Conservation (phyloP, 2,888 invertebrate genomes). For the Allacma fusca region DNA sequence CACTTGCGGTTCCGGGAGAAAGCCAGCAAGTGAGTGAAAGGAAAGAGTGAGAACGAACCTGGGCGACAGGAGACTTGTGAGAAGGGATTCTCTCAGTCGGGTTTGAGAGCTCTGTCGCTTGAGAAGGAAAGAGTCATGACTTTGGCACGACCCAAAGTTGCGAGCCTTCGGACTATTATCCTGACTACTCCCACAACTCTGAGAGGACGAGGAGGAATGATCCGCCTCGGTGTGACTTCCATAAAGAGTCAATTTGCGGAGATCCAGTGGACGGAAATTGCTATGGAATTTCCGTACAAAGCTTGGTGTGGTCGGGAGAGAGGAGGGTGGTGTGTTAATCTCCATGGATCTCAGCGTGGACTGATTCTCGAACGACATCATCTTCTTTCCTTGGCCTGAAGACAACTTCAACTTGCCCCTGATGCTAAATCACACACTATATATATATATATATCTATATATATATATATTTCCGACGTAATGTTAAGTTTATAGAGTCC, state of each 20-base stretch:
- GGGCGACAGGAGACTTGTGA: constrained; percentile 58
- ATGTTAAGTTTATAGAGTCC: too few relatives aligned
- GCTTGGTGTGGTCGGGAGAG: constrained; percentile 56
- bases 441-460: too few relatives aligned
- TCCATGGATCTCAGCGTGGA: constrained; percentile 49
- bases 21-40: too few relatives aligned
- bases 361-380: constrained; percentile 58
- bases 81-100: constrained; percentile 57
- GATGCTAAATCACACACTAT: too few relatives aligned
- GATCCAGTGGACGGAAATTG: constrained; percentile 59
- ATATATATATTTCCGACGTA: too few relatives aligned
- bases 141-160: constrained; percentile 51
- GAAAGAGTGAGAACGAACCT: too few relatives aligned
- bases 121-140: constrained; percentile 58
- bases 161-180: constrained; percentile 55
- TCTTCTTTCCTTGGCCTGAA: constrained; percentile 35
- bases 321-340: constrained; percentile 45
- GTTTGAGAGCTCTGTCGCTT: constrained; percentile 60
- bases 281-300: constrained; percentile 59
- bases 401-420: neutral
- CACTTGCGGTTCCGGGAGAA: too few relatives aligned
- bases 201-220: constrained; percentile 30
- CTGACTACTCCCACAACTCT: constrained; percentile 55
- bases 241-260: constrained; percentile 57
- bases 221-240: constrained; percentile 50